Evolutionary conservation across 2,113 vertebrate genomes (phyloP), one percentile per base, ranked within the genome.

Genomic region (Gallinago media): DNA sequence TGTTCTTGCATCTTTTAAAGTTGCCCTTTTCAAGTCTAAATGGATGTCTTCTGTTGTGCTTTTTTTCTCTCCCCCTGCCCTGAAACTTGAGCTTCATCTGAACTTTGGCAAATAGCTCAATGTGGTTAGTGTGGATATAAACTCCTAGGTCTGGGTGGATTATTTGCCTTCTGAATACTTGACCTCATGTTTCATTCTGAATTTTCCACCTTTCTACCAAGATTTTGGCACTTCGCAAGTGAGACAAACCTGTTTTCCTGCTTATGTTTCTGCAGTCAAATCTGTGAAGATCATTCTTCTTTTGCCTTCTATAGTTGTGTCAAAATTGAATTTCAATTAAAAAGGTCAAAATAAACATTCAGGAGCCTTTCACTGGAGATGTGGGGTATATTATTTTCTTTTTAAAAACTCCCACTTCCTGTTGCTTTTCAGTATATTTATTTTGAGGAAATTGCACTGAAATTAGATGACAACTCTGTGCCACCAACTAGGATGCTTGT

Each of bases 121-220:
- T 50, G 71, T 77, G 67, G 89, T 93, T 87, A 68, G 55, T 74
- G 75, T 82, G 85, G 38, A n/a, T 75, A 83, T 67, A 56, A 76
- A 80, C 59, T 77, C 40, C 9, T 68, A 89, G 65, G 75, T 63
- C 72, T 92, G 82, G 32, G 40, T 81, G 78, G 83, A 93, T 95
- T 96, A 94, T 93, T 90, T 95, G 52, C 76, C 55, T 96, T 87
- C 80, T 94, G 72, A 95, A 68, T 79, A 54, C 66, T 77, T 65
- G 61, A 92, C 55, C 40, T 91, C 70, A 58, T 94, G 44, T 80
- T 96, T 94, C 68, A 21, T 77, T 93, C 26, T 29, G 42, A 42
- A 27, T 71, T 63, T 94, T 91, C 54, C 71, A 91, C 67, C 67
- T 91, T 54, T 74, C 76, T 47, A 5, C 74, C 62, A 55, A 77